Percentiles rank a stretch among this genome's conserved stretches.
Conservation (phyloP, 1,140 invertebrate species). For the Telenomus remus region DNA sequence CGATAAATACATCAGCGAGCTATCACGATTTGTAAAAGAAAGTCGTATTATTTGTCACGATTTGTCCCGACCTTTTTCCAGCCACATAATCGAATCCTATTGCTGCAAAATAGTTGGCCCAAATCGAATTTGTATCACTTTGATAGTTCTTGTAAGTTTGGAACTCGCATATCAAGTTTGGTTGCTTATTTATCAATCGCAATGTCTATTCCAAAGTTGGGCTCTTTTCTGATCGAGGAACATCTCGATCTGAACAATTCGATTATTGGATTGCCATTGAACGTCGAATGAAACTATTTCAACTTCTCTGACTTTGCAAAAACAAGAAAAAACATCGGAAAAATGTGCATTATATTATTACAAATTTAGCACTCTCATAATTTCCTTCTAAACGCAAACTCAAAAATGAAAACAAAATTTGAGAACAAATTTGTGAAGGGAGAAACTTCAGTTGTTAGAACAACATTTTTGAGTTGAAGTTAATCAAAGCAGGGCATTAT, state of each 20-base stretch:
- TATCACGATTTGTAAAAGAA: neutral
- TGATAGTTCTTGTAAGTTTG: constrained; percentile 48
- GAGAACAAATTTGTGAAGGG: no score
- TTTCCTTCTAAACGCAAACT: no score
- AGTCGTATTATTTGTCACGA: neutral
- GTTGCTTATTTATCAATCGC: constrained; percentile 52
- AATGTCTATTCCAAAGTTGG: constrained; percentile 41
- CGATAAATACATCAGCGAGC: no score
- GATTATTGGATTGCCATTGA: constrained; percentile 52
- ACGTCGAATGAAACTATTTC: constrained; percentile 40
- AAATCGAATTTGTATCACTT: constrained; percentile 51
- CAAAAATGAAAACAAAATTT: no score
- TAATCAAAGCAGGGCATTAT: constrained; percentile 1
- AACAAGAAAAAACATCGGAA: constrained; percentile 5
- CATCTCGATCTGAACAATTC: constrained; percentile 50
- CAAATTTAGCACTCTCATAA: no score
- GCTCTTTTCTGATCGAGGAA: constrained; percentile 34
- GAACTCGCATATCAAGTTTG: constrained; percentile 41
- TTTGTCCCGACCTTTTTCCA: constrained; percentile 11
- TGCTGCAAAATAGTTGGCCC: constrained; percentile 23
- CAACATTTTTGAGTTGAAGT: neutral
- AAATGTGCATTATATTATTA: no score
- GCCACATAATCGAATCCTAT: constrained; percentile 20
- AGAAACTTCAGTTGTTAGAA: neutral
- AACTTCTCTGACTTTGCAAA: constrained; percentile 24